Evolutionary conservation across 2,113 vertebrate species (phyloP).

Genomic region (Glaucomys volans): DNA sequence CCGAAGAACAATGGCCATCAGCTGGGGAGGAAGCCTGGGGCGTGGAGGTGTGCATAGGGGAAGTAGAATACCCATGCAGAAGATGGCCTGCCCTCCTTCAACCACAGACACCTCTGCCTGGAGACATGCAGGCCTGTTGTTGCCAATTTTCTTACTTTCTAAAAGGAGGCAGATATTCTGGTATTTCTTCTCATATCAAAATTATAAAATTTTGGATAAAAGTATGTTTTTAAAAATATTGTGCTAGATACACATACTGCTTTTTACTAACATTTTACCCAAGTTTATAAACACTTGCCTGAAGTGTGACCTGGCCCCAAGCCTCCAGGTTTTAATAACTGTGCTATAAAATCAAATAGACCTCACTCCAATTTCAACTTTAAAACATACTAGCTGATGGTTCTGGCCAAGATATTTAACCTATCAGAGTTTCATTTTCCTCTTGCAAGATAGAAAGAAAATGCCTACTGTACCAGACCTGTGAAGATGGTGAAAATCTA

Average conservation of each 20-base stretch:
- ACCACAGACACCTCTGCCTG: neutral
- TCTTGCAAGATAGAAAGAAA: neutral
- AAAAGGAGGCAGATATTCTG: neutral
- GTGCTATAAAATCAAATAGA: neutral
- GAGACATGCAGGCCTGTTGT: neutral
- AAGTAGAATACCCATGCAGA: neutral
- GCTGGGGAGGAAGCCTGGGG: neutral
- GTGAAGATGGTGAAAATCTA: neutral
- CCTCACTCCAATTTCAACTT: neutral
- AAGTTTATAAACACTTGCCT: neutral
- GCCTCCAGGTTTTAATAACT: neutral
- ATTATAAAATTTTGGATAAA: neutral
- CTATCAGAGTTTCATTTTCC: neutral
- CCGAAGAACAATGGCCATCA: neutral
- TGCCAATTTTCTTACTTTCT: neutral
- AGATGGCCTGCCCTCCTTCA: neutral
- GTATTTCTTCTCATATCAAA: neutral
- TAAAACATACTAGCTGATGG: neutral
- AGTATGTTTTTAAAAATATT: neutral
- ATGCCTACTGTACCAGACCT: neutral
- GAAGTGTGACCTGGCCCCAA: neutral
- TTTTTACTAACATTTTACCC: neutral
- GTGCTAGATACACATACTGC: neutral
- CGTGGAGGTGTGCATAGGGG: accelerated
- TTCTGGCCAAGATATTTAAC: neutral